Percentiles rank a stretch among this genome's conserved stretches.
phyloP scores from a whole-genome alignment of 2,113 vertebrate genomes.

The Callospermophilus lateralis region DNA sequence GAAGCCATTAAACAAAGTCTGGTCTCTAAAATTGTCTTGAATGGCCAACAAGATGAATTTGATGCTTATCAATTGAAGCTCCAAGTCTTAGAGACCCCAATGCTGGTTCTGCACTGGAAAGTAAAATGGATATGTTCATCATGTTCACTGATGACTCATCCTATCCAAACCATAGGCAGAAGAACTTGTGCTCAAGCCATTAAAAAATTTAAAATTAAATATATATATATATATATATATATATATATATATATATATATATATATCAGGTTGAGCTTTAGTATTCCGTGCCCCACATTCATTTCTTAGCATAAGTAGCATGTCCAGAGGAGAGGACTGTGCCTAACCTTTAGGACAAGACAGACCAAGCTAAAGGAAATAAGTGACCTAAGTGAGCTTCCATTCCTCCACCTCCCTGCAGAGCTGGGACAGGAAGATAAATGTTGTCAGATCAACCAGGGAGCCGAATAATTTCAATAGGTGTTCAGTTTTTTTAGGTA shows the following conservation, averaged over 20 bases:
- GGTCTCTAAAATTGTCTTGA: background rate
- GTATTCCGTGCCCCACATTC: background rate
- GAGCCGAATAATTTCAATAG: background rate
- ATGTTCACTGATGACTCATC: background rate
- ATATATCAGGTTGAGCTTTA: background rate
- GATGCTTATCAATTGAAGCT: background rate
- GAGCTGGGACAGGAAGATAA: background rate
- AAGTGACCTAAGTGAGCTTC: background rate
- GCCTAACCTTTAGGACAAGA: background rate
- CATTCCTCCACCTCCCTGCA: background rate
- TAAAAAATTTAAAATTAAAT: background rate
- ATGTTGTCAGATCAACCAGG: background rate
- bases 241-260: no score
- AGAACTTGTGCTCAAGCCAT: background rate
- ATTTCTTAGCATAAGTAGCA: background rate
- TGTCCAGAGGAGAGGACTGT: background rate
- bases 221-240: no score
- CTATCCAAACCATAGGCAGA: background rate
- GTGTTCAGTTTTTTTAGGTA: background rate
- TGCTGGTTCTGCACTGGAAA: background rate
- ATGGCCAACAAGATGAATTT: conserved; percentile 23
- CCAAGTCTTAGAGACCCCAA: background rate
- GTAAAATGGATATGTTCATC: background rate
- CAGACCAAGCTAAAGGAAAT: background rate
- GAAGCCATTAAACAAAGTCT: background rate